Percentiles rank a stretch among this genome's conserved stretches.
These are phyloP conservation scores for Akabosia matsudoensis DNA, from an alignment of 1,140 invertebrate genomes.

Conservation along the genomic window DNA sequence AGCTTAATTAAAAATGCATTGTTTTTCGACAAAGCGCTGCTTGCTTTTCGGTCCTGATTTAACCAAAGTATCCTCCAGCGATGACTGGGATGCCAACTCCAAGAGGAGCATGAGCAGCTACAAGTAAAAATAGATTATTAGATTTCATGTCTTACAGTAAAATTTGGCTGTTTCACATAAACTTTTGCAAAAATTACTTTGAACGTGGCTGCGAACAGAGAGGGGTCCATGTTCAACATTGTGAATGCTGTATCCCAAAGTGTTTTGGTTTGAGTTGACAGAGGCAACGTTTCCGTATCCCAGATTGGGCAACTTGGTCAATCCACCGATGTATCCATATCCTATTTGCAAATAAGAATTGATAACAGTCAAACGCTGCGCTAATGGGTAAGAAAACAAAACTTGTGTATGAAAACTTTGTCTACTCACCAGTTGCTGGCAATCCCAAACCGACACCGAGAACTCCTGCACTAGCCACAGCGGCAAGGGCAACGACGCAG, in stretches of 20 bases:
- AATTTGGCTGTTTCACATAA: neutral
- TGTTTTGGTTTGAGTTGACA: neutral
- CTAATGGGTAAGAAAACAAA: neutral
- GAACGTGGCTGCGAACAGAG: neutral
- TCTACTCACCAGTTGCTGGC: neutral
- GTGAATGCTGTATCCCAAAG: neutral
- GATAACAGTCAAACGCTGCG: neutral
- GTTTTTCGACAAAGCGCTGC: no score
- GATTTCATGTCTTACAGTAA: neutral
- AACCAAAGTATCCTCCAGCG: neutral
- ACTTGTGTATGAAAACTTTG: neutral
- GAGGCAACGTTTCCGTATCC: constrained; percentile 8
- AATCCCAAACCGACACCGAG: neutral
- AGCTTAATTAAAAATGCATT: neutral
- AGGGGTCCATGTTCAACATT: neutral
- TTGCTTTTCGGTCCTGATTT: no score
- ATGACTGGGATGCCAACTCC: constrained; percentile 14
- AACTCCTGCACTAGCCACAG: neutral
- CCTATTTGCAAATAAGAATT: neutral
- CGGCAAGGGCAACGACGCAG: neutral
- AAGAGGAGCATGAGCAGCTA: constrained; percentile 1
- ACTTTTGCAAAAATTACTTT: neutral
- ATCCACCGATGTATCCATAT: constrained; percentile 12
- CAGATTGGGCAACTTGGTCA: constrained; percentile 15
- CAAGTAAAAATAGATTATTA: neutral